These are phyloP conservation scores for Choloepus hoffmanni DNA, from an alignment of 2,113 vertebrate species.

Conservation along the genomic window DNA sequence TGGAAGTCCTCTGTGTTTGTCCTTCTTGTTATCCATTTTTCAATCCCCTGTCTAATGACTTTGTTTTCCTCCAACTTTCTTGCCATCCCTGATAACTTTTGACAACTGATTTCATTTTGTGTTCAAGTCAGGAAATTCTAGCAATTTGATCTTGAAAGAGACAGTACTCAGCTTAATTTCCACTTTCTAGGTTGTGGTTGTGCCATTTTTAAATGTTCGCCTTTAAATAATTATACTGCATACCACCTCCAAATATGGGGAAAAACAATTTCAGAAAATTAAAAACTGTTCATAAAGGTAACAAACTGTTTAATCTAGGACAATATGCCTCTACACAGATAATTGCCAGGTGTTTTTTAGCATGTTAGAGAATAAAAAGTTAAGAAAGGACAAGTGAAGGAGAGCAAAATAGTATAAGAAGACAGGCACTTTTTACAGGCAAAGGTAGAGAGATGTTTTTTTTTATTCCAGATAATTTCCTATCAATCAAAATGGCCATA, in stretches of 20 bases:
- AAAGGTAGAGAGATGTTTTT: not conserved
- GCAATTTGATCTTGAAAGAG: slow-evolving; percentile 66
- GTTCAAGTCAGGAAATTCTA: slow-evolving; percentile 70
- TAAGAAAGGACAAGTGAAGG: not conserved
- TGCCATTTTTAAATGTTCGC: slow-evolving; percentile 26
- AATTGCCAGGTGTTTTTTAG: not conserved
- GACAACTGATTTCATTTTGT: slow-evolving; percentile 54
- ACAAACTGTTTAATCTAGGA: slow-evolving; percentile 1
- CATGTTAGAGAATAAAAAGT: not conserved
- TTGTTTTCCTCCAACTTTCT: slow-evolving; percentile 41
- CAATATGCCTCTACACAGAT: slow-evolving; percentile 18
- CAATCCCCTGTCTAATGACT: slow-evolving; percentile 35
- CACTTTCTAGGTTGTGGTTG: slow-evolving; percentile 21
- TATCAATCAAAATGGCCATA: not conserved
- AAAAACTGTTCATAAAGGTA: slow-evolving; percentile 39
- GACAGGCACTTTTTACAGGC: not conserved
- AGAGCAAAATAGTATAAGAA: not conserved
- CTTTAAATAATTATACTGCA: slow-evolving; percentile 72
- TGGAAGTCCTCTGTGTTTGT: not conserved
- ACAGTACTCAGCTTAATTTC: slow-evolving; percentile 62
- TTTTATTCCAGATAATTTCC: not conserved
- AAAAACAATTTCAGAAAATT: slow-evolving; percentile 65
- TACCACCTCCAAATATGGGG: slow-evolving; percentile 55
- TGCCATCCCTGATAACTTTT: slow-evolving; percentile 54
- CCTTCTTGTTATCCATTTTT: not conserved